These are phyloP conservation scores for Cinclus cinclus DNA, from an alignment of 2,113 vertebrate genomes.

Conservation along the genomic window DNA sequence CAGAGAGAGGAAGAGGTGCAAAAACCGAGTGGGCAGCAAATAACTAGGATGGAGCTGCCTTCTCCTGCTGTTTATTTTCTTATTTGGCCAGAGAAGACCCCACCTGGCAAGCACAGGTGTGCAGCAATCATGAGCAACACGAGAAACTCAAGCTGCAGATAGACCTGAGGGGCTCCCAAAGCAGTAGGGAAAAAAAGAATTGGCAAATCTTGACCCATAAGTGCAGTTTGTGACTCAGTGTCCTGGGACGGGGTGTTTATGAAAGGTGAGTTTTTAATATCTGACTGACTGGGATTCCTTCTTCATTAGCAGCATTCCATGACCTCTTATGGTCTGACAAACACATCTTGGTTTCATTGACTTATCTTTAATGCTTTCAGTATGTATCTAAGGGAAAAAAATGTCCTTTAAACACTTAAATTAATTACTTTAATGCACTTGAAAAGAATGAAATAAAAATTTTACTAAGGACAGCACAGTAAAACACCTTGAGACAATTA, in stretches of 20 bases:
- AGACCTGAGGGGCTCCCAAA: not conserved
- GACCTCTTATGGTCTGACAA: not conserved
- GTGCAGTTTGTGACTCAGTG: not conserved
- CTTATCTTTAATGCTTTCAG: conserved; percentile 23
- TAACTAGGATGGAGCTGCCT: not conserved
- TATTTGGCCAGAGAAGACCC: not conserved
- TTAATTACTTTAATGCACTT: not conserved
- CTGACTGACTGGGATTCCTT: not conserved
- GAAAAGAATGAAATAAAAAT: not conserved
- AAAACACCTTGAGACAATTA: conserved; percentile 32
- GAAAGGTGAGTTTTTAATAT: not conserved
- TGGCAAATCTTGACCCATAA: not conserved
- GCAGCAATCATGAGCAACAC: fast-evolving
- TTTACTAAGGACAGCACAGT: not conserved
- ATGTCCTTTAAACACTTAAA: not conserved
- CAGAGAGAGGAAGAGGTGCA: not conserved
- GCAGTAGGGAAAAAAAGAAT: fast-evolving
- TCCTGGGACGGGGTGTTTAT: fast-evolving
- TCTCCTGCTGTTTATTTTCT: not conserved
- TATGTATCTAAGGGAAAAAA: not conserved
- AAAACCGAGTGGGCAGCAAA: not conserved
- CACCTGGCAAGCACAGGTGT: fast-evolving
- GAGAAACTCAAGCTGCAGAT: not conserved
- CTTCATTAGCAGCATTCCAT: not conserved
- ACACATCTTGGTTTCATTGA: conserved; percentile 16